A percentile compares a stretch with the other conserved stretches of the same genome.
phyloP scores from a whole-genome alignment of 2,888 invertebrate species.

The Tetragonula carbonaria region DNA sequence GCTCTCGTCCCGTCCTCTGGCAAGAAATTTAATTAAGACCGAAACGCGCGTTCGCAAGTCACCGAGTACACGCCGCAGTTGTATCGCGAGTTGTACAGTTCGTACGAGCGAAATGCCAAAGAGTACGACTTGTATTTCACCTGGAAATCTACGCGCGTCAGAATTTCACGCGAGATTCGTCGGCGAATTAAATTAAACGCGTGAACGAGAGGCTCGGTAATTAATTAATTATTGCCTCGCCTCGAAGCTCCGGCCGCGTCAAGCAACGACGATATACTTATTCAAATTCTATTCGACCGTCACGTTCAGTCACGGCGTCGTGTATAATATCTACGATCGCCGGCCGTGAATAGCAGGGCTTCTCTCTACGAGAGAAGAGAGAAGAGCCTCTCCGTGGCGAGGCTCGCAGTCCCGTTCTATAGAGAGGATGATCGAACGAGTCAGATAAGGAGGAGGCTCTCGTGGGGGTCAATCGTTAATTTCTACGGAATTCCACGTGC shows the following conservation, averaged over 20 bases:
- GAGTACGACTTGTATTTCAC: background rate
- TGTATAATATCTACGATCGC: slow-evolving; percentile 67
- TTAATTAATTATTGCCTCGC: slow-evolving; percentile 32
- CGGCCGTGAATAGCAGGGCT: slow-evolving; percentile 60
- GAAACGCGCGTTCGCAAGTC: background rate
- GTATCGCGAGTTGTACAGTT: background rate
- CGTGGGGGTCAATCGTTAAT: slow-evolving; percentile 79
- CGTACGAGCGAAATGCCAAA: background rate
- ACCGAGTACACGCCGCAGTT: background rate
- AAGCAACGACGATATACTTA: slow-evolving; percentile 67
- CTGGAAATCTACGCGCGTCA: too few relatives aligned
- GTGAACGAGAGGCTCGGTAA: background rate
- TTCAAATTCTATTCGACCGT: slow-evolving; percentile 64
- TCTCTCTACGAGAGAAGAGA: slow-evolving; percentile 13
- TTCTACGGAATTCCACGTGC: slow-evolving; percentile 78
- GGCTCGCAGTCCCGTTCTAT: slow-evolving; percentile 55
- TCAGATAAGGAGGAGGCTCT: slow-evolving; percentile 65
- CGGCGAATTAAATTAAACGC: background rate
- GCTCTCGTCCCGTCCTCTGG: background rate
- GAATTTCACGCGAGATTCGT: background rate
- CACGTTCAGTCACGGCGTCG: slow-evolving; percentile 48
- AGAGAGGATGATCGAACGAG: slow-evolving; percentile 64
- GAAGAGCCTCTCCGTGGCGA: slow-evolving; percentile 4
- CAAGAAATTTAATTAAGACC: slow-evolving; percentile 7
- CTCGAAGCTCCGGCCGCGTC: slow-evolving; percentile 48